Percentiles rank a stretch among this genome's conserved stretches.
Evolutionary conservation across 2,113 vertebrate genomes (phyloP).

Genomic region (Toxotes jaculatrix): DNA sequence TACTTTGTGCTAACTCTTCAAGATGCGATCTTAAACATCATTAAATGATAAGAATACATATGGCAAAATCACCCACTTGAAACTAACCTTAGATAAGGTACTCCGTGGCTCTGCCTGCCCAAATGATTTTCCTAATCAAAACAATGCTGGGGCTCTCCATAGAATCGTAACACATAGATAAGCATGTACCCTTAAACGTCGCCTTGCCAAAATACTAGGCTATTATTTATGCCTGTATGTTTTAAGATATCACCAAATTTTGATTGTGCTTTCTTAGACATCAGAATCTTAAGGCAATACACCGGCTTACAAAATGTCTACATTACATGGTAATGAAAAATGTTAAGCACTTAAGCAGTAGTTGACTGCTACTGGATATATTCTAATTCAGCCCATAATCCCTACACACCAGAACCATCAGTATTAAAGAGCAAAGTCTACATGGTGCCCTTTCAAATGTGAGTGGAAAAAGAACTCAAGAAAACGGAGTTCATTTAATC

Average conservation of each 20-base stretch:
- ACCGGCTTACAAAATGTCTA: neutral
- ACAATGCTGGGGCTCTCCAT: slow-evolving; percentile 58
- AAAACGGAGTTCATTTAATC: neutral
- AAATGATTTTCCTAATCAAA: slow-evolving; percentile 61
- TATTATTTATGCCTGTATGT: neutral
- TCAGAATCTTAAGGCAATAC: rapidly evolving
- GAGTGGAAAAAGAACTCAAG: neutral
- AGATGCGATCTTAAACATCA: neutral
- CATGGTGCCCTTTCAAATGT: neutral
- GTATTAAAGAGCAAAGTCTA: neutral
- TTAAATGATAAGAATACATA: neutral
- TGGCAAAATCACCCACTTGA: rapidly evolving
- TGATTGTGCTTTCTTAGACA: neutral
- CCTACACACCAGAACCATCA: neutral
- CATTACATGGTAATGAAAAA: neutral
- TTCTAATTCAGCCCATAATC: neutral
- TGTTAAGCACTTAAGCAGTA: neutral
- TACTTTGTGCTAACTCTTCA: neutral
- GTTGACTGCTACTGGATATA: neutral
- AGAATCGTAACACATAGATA: slow-evolving; percentile 24
- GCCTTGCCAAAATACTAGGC: neutral
- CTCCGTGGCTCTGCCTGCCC: neutral
- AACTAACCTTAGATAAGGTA: slow-evolving; percentile 38
- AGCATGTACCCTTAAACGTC: neutral
- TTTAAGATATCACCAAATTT: neutral